phyloP scores from a whole-genome alignment of 2,888 invertebrate species.

The Drosophila limbata region DNA sequence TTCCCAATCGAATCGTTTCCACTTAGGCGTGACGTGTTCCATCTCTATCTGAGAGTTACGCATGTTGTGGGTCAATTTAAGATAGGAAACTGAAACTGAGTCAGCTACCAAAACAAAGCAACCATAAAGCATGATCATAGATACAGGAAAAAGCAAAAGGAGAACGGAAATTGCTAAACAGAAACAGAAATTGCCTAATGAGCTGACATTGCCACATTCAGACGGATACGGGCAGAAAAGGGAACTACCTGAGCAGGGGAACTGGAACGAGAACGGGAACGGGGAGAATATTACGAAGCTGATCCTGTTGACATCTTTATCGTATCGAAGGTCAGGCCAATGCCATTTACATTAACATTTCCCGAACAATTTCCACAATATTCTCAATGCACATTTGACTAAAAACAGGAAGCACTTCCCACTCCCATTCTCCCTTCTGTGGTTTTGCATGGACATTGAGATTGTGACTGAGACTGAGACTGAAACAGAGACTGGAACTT shows the following conservation, averaged over 20 bases:
- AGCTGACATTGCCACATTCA: slow-evolving; percentile 7
- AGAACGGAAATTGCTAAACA: slow-evolving; percentile 41
- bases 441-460: slow-evolving; percentile 4
- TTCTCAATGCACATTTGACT: background rate
- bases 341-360: slow-evolving; percentile 38
- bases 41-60: background rate
- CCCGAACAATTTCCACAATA: slow-evolving; percentile 35
- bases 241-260: slow-evolving; percentile 26
- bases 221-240: too few relatives aligned
- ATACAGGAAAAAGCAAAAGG: background rate
- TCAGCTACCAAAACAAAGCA: slow-evolving; percentile 9
- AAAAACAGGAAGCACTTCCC: slow-evolving; percentile 56
- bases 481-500: background rate
- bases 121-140: background rate
- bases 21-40: background rate
- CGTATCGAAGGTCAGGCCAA: slow-evolving; percentile 65
- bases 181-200: slow-evolving; percentile 41
- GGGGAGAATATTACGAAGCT: slow-evolving; percentile 20
- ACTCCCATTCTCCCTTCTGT: background rate
- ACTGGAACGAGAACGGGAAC: slow-evolving; percentile 36
- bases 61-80: slow-evolving; percentile 9
- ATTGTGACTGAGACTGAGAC: slow-evolving; percentile 2
- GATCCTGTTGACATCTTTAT: slow-evolving; percentile 71
- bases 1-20: background rate
- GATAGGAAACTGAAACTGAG: slow-evolving; percentile 16